Evolutionary conservation across 2,888 invertebrate genomes (phyloP).

Genomic region (Calliphora vomitoria): DNA sequence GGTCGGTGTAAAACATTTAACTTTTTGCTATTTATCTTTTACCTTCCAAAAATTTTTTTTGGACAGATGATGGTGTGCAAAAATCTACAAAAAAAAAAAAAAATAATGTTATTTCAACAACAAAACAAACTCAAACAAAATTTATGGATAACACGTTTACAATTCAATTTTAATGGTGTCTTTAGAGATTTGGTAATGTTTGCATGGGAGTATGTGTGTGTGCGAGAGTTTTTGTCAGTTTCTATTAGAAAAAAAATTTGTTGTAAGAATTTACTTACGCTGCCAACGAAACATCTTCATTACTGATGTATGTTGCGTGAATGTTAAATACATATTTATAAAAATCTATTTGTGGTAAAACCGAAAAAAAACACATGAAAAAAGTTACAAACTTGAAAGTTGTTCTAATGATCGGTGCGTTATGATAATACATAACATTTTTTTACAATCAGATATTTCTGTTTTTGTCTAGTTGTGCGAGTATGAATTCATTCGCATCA

Average conservation of each 20-base stretch:
- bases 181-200: constrained; percentile 60
- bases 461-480: background rate
- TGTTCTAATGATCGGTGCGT: constrained; percentile 57
- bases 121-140: constrained; percentile 45
- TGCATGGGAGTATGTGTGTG: background rate
- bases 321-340: constrained; percentile 42
- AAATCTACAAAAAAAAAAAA: constrained; percentile 28
- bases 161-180: constrained; percentile 65
- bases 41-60: constrained; percentile 17
- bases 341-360: constrained; percentile 22
- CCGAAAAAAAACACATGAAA: background rate
- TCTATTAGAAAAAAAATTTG: background rate
- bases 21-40: constrained; percentile 20
- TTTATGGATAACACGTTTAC: constrained; percentile 67
- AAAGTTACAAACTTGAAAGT: constrained; percentile 51
- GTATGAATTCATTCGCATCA: background rate
- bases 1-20: background rate
- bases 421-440: constrained; percentile 46
- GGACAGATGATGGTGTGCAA: constrained; percentile 46
- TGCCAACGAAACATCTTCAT: constrained; percentile 65
- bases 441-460: constrained; percentile 22
- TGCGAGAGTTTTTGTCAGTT: constrained; percentile 18
- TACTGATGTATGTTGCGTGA: constrained; percentile 44
- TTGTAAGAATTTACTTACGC: constrained; percentile 12
- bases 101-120: background rate